phyloP scores from a whole-genome alignment of 2,888 invertebrate genomes.

The Mythimna pallens region DNA sequence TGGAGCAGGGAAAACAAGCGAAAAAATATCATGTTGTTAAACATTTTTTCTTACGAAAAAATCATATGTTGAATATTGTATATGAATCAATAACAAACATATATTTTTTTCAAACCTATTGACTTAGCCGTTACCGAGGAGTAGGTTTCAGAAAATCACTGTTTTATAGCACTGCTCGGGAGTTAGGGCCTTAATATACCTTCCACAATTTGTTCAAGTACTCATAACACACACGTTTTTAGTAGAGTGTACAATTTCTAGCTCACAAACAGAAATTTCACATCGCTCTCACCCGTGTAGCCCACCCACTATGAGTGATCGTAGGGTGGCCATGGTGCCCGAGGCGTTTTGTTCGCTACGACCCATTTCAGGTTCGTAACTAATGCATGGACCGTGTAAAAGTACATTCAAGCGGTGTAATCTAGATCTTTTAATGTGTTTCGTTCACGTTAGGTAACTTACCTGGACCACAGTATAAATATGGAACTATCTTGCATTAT shows the following conservation, averaged over 20 bases:
- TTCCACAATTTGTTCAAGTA: conserved; percentile 40
- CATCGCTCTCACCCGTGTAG: conserved; percentile 67
- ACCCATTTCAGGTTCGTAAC: conserved; percentile 40
- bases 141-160: no score
- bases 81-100: no score
- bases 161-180: no score
- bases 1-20: no score
- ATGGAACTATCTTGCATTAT: neutral
- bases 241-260: conserved; percentile 48
- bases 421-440: conserved; percentile 20
- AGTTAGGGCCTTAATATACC: conserved; percentile 12
- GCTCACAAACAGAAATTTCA: conserved; percentile 52
- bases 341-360: conserved; percentile 32
- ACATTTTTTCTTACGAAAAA: no score
- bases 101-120: no score
- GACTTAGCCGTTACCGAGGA: no score
- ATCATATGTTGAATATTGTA: no score
- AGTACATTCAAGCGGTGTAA: conserved; percentile 18
- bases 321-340: conserved; percentile 64
- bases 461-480: no score
- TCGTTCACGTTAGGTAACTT: neutral
- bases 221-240: conserved; percentile 39
- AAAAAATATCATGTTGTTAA: no score
- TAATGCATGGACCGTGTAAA: conserved; percentile 35
- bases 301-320: conserved; percentile 72